Conservation (phyloP, 2,888 invertebrate species). For the Plemyria rubiginata region DNA sequence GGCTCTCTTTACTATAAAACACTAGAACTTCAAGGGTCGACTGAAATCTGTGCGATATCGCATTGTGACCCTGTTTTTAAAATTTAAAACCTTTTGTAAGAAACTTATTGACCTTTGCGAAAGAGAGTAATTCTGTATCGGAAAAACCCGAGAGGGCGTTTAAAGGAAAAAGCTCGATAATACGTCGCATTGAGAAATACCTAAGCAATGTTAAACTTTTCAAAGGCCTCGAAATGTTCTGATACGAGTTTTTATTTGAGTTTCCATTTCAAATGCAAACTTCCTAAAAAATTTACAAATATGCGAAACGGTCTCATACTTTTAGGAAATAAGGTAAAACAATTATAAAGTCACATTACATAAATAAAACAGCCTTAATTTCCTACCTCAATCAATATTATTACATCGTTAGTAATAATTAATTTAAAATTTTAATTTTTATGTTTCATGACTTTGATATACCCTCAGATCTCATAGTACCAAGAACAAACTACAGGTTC, state of each 20-base stretch:
- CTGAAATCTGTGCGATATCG: neutral
- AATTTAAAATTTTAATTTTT: too few relatives aligned
- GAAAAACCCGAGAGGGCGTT: conserved; percentile 45
- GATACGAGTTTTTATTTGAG: conserved; percentile 1
- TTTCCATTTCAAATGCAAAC: too few relatives aligned
- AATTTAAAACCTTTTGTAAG: conserved; percentile 47
- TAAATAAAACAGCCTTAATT: too few relatives aligned
- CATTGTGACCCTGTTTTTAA: conserved; percentile 26
- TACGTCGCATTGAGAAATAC: conserved; percentile 41
- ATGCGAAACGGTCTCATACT: too few relatives aligned
- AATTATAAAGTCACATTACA: too few relatives aligned
- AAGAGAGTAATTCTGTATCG: conserved; percentile 56
- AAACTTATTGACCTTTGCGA: conserved; percentile 56
- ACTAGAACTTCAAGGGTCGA: neutral
- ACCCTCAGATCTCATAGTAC: too few relatives aligned
- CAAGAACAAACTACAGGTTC: too few relatives aligned
- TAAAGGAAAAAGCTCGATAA: conserved; percentile 43
- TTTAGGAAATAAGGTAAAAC: too few relatives aligned
- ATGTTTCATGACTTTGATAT: too few relatives aligned
- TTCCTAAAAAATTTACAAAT: too few relatives aligned
- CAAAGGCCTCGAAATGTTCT: conserved; percentile 7
- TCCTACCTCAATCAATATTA: too few relatives aligned
- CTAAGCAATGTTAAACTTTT: conserved; percentile 31
- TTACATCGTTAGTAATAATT: too few relatives aligned
- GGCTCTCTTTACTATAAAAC: neutral